These are phyloP conservation scores for Proales similis DNA, from an alignment of 1,140 invertebrate species.

Conservation along the genomic window DNA sequence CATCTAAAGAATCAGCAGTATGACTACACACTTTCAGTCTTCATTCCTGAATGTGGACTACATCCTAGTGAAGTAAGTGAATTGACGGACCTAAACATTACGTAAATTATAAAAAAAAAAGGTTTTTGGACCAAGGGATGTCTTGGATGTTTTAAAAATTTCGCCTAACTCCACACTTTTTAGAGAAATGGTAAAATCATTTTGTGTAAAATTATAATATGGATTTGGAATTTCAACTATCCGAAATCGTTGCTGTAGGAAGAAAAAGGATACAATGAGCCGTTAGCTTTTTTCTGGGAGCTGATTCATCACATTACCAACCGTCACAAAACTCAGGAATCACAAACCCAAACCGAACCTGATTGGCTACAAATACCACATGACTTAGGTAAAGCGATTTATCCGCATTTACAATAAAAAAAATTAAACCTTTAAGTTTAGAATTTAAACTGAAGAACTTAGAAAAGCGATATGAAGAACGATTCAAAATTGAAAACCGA, in stretches of 20 bases:
- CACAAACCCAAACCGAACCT: conserved; percentile 23
- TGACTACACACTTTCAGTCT: conserved; percentile 33
- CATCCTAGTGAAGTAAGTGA: no score
- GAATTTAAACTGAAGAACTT: no score
- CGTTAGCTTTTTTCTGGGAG: conserved; percentile 23
- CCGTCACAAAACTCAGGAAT: conserved; percentile 14
- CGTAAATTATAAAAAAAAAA: no score
- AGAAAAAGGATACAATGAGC: conserved; percentile 1
- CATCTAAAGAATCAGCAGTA: conserved; percentile 21
- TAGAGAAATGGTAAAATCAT: not conserved
- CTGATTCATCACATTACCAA: conserved; percentile 31
- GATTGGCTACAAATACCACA: conserved; percentile 24
- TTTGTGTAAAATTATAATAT: not conserved
- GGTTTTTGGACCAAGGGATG: conserved; percentile 4
- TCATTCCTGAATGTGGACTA: conserved; percentile 33
- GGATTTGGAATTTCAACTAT: not conserved
- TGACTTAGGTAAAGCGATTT: no score
- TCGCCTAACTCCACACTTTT: conserved; percentile 27
- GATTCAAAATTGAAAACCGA: no score
- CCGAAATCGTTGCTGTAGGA: not conserved
- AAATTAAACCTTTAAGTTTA: no score
- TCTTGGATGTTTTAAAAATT: conserved; percentile 30
- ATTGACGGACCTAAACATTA: no score
- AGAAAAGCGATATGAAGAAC: no score
- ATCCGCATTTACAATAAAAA: no score